Conservation (phyloP, 2,888 invertebrate genomes). For the Dugesia japonica region DNA sequence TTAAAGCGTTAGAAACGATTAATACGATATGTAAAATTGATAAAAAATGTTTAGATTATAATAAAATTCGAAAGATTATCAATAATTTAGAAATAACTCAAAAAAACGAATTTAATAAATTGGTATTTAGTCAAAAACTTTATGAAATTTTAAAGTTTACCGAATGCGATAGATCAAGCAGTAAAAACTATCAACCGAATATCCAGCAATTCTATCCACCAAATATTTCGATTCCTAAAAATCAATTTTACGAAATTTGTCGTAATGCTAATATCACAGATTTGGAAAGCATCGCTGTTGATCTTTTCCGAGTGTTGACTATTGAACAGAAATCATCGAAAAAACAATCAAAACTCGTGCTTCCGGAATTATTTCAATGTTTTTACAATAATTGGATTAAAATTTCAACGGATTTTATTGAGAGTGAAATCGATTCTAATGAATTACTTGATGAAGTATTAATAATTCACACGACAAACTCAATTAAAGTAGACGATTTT, state of each 20-base stretch:
- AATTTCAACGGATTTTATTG: background rate
- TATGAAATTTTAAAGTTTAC: background rate
- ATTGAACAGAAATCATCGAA: background rate
- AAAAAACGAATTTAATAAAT: background rate
- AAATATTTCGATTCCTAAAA: background rate
- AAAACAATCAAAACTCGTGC: background rate
- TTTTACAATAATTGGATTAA: background rate
- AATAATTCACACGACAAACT: background rate
- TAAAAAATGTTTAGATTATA: background rate
- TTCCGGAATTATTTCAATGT: background rate
- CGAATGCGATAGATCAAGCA: background rate
- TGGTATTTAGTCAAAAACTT: background rate
- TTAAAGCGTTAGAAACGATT: background rate
- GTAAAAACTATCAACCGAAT: background rate
- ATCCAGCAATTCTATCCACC: background rate
- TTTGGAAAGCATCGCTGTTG: background rate
- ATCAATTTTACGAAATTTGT: background rate
- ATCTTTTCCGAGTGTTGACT: background rate
- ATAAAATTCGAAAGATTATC: background rate
- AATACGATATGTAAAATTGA: background rate
- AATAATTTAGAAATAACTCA: background rate
- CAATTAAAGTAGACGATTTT: background rate
- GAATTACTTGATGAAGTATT: background rate
- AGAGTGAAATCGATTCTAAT: background rate
- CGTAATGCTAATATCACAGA: background rate